phyloP scores from a whole-genome alignment of 2,113 vertebrate genomes.

The Noctilio leporinus region DNA sequence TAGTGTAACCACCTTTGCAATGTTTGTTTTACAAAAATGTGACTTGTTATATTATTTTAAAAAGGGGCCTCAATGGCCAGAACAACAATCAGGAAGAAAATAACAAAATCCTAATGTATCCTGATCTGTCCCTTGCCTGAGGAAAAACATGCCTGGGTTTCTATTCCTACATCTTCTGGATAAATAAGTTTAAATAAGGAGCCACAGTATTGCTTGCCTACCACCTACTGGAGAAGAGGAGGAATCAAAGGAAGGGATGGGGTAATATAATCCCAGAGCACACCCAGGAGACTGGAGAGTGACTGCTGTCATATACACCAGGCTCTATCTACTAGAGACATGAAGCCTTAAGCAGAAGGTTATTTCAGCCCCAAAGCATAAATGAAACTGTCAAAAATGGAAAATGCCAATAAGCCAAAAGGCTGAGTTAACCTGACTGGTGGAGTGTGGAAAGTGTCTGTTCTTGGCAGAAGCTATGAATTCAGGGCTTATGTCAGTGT shows the following conservation, averaged over 20 bases:
- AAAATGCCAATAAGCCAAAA: not conserved
- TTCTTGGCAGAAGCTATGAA: not conserved
- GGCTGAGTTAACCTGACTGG: not conserved
- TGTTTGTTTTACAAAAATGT: slow-evolving; percentile 4
- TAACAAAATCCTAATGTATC: not conserved
- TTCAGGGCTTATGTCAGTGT: not conserved
- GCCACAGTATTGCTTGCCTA: not conserved
- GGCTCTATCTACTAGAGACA: not conserved
- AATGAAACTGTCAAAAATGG: not conserved
- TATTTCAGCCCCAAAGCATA: slow-evolving; percentile 9
- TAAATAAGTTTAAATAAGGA: not conserved
- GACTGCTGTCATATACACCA: not conserved
- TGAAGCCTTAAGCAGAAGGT: not conserved
- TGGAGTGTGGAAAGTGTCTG: not conserved
- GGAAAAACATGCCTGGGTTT: not conserved
- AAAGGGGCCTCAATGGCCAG: not conserved
- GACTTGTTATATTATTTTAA: not conserved
- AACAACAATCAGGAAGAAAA: not conserved
- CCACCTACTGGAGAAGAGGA: not conserved
- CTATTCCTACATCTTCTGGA: not conserved
- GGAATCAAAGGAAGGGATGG: not conserved
- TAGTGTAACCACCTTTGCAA: not conserved
- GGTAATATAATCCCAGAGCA: not conserved
- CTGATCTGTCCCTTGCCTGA: not conserved
- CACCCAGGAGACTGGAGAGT: not conserved